Conservation (phyloP, 2,113 vertebrate genomes). For the Phaetusa simplex region DNA sequence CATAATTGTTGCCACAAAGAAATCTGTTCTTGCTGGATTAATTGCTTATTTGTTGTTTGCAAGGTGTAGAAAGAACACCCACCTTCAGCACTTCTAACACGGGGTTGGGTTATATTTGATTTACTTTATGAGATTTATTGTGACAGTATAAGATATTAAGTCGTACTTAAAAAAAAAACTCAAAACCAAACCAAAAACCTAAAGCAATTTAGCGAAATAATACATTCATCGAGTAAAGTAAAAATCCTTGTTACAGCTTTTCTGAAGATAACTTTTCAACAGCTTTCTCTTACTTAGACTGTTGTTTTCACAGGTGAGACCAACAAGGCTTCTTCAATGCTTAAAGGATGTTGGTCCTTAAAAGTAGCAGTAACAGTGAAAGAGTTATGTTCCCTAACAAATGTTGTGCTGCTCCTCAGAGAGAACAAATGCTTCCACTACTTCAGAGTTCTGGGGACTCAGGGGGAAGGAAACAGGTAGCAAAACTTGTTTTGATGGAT, state of each 20-base stretch:
- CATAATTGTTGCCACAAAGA: not conserved
- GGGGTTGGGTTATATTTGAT: slow-evolving; percentile 8
- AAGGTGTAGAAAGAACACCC: not conserved
- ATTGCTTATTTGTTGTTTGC: not conserved
- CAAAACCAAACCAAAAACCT: not conserved
- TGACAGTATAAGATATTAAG: not conserved
- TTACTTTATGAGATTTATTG: slow-evolving; percentile 39
- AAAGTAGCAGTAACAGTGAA: not conserved
- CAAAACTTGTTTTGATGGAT: not conserved
- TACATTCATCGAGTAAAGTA: slow-evolving; percentile 2
- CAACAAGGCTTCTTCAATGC: not conserved
- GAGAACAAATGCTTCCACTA: not conserved
- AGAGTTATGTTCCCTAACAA: not conserved
- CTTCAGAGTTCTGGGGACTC: not conserved
- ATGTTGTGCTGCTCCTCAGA: not conserved
- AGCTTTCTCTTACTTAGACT: not conserved
- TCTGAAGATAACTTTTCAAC: not conserved
- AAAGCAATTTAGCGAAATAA: slow-evolving; percentile 10
- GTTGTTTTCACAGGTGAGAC: not conserved
- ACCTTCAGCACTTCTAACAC: not conserved
- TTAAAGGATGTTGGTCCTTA: not conserved
- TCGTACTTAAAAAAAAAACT: slow-evolving; percentile 9
- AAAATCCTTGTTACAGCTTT: not conserved
- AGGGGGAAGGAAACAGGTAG: not conserved
- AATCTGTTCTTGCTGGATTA: not conserved